Base-by-base conservation (phyloP, 2,113 vertebrate species). In the Jacana jacana region DNA sequence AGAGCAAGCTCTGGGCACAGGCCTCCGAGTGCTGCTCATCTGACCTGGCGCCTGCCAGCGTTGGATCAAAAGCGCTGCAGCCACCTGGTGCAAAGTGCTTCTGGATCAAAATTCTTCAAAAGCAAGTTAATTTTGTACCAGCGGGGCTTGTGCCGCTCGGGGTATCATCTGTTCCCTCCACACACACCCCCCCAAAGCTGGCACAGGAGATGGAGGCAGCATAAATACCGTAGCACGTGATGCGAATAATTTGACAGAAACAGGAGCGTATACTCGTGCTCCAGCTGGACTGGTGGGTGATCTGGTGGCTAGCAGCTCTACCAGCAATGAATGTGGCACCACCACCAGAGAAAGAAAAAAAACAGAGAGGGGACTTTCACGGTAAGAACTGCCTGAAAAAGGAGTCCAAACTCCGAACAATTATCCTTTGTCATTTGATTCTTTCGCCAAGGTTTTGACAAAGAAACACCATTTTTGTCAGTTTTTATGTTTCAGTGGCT, bases 71-170 rank as follows among this genome's bases (percentile, higher is more conserved):
- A 95, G 83, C 81, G 61, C 81, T 81, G 86, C 70, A 96, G 89
- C 96, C 96, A 97, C 95, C 96, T 96, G 96, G 83, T 95, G 69
- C 91, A 92, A 96, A 97, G 89, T 89, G 91, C 91, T 97, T 91
- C 93, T 96, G 96, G 93, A 95, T 92, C 81, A 64, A 35, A 89
- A 95, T 89, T 92, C 93, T 94, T 89, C 94, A 95, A 95, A 93
- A 95, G 91, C 89, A 95, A 97, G 95, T 92, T 96, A 97, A 97
- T 96, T 96, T 93, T 91, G 92, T 94, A 96, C 75, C 92, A 96
- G 90, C 37, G 0, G 82, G 86, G 58, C 93, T 96, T 94, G 91
- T 89, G 89, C 49, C 84, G 88, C 86, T 92, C 91, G 88, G 93
- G 94, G 93, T 95, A 93, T 95, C 94, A 95, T 96, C 96, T 97